A percentile compares a stretch with the other conserved stretches of the same genome.
Evolutionary conservation across 2,888 invertebrate species (phyloP).

Genomic region (Erebia aethiops): DNA sequence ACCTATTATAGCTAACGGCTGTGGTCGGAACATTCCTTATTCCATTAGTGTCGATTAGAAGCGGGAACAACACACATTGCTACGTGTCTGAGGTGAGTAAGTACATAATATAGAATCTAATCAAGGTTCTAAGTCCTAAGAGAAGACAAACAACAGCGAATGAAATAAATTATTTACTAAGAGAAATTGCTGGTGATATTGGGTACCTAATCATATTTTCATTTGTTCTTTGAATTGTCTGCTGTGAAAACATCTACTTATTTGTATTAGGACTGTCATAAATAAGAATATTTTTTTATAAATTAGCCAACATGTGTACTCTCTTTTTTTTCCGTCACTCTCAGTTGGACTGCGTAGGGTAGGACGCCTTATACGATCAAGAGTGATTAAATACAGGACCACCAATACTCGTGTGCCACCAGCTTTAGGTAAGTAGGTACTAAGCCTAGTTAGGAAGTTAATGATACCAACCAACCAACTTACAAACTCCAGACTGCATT

Average conservation of each 20-base stretch:
- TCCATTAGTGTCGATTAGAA: conserved; percentile 19
- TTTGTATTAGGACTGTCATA: background rate
- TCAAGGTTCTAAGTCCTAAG: background rate
- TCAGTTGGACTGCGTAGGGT: no score
- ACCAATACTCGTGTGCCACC: no score
- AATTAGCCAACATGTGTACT: no score
- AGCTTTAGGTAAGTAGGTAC: no score
- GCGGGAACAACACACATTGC: conserved; percentile 2
- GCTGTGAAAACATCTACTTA: background rate
- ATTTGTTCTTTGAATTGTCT: background rate
- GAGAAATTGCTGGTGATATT: background rate
- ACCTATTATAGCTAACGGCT: background rate
- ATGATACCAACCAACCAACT: background rate
- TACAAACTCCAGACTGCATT: no score
- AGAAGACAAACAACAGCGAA: background rate
- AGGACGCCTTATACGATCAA: no score
- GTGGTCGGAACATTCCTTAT: conserved; percentile 12
- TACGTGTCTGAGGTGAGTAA: conserved; percentile 2
- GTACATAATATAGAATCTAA: conserved; percentile 2
- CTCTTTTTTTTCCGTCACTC: no score
- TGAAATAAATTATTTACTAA: conserved; percentile 2
- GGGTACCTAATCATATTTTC: background rate
- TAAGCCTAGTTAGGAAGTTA: no score
- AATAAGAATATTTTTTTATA: background rate
- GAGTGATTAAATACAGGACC: no score